Conservation (phyloP, 2,888 invertebrate species). For the Listrodromus nycthemerus region DNA sequence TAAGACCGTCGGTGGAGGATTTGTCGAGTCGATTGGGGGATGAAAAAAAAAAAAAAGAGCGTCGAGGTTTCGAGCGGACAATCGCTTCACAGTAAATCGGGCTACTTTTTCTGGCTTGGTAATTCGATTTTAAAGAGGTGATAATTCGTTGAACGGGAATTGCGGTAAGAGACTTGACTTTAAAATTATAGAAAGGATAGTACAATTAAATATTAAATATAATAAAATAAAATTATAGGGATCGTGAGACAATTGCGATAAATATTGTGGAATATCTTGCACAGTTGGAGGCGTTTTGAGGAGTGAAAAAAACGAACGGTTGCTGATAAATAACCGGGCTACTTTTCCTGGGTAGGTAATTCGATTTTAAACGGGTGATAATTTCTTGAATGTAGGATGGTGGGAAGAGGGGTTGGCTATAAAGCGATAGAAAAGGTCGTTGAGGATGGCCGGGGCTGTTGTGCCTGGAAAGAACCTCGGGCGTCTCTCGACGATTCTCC, state of each 20-base stretch:
- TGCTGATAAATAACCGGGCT: conserved; percentile 36
- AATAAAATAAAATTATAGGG: too few species aligned
- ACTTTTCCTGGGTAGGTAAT: conserved; percentile 46
- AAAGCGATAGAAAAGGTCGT: conserved; percentile 54
- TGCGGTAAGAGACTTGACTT: conserved; percentile 38
- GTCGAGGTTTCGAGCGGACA: conserved; percentile 36
- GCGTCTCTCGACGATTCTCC: conserved; percentile 42
- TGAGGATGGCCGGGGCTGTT: conserved; percentile 6
- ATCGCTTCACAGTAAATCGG: conserved; percentile 42
- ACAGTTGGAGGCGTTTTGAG: too few species aligned
- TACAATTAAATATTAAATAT: too few species aligned
- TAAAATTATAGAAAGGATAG: conserved; percentile 52
- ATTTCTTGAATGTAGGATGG: conserved; percentile 67
- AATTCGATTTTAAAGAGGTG: conserved; percentile 61
- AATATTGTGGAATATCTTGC: too few species aligned
- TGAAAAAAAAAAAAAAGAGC: neutral
- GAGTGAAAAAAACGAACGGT: conserved; percentile 24
- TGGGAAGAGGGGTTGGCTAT: conserved; percentile 40
- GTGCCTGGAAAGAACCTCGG: conserved; percentile 32
- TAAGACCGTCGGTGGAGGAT: conserved; percentile 27
- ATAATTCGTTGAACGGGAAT: conserved; percentile 68
- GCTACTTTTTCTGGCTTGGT: conserved; percentile 26
- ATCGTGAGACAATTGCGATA: too few species aligned
- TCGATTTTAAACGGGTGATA: conserved; percentile 61
- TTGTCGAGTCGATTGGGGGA: neutral